These are phyloP conservation scores for Petrocephalus zakoni DNA, from an alignment of 2,113 vertebrate genomes.

Conservation along the genomic window DNA sequence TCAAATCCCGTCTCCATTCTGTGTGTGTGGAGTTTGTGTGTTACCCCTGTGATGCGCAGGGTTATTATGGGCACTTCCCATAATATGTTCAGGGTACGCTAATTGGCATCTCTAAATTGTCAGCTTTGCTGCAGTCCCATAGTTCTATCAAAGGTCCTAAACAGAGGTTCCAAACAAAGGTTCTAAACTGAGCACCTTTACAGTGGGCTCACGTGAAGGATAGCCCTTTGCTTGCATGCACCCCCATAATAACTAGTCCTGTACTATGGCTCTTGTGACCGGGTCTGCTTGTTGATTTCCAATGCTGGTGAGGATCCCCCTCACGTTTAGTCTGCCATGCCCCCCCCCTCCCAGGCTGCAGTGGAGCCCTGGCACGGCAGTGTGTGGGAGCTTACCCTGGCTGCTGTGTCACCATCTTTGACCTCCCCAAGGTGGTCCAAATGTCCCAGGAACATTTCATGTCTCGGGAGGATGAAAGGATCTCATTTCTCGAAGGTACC, in stretches of 20 bases:
- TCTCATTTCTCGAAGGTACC: slow-evolving; percentile 70
- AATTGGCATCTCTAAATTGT: not conserved
- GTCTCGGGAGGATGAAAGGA: slow-evolving; percentile 39
- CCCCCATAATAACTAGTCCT: not conserved
- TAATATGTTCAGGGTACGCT: not conserved
- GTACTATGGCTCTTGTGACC: not conserved
- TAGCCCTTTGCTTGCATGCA: not conserved
- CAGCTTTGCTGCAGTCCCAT: not conserved
- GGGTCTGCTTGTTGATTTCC: not conserved
- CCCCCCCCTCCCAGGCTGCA: slow-evolving; percentile 62
- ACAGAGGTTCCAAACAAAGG: not conserved
- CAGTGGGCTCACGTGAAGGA: not conserved
- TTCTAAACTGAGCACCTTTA: not conserved
- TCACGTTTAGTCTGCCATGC: not conserved
- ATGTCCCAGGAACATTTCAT: slow-evolving; percentile 62
- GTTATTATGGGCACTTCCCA: not conserved
- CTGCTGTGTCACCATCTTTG: slow-evolving; percentile 70
- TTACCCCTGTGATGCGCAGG: not conserved
- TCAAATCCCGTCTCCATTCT: not conserved
- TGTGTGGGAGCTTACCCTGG: slow-evolving; percentile 67
- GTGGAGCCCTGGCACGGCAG: slow-evolving; percentile 73
- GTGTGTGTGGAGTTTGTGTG: not conserved
- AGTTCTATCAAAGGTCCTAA: not conserved
- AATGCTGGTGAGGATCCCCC: not conserved
- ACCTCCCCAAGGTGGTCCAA: slow-evolving; percentile 69